phyloP scores from a whole-genome alignment of 2,797 vertebrate genomes.

The Fistularia tabacaria region DNA sequence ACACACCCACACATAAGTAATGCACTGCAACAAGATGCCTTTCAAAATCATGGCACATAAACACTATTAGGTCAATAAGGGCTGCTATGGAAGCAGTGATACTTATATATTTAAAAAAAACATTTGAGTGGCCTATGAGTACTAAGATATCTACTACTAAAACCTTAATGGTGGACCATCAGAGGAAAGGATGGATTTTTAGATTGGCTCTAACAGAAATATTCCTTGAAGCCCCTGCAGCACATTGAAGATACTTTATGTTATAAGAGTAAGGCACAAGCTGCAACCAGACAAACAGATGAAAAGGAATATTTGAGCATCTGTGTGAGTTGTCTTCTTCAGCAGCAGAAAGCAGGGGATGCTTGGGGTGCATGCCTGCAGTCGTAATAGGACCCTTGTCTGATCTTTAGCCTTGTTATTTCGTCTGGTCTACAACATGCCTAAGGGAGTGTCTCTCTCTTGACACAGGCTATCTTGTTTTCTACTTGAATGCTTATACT shows the following conservation, averaged over 20 bases:
- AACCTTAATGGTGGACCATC: constrained; percentile 27
- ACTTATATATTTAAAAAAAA: constrained; percentile 35
- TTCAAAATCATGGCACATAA: constrained; percentile 42
- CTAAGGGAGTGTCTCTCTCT: constrained; percentile 72
- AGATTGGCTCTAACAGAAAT: constrained; percentile 41
- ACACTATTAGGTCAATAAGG: constrained; percentile 20
- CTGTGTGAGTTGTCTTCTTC: constrained; percentile 62
- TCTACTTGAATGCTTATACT: constrained; percentile 81
- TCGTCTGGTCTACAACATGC: constrained; percentile 67
- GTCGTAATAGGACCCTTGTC: constrained; percentile 69
- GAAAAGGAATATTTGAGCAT: constrained; percentile 67
- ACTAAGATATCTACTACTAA: constrained; percentile 5
- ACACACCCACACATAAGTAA: constrained; percentile 48
- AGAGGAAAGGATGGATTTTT: constrained; percentile 37
- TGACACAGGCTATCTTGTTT: constrained; percentile 76
- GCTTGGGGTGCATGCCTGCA: constrained; percentile 62
- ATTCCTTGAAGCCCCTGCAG: constrained; percentile 55
- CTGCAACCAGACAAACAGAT: constrained; percentile 58
- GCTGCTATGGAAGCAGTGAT: constrained; percentile 27
- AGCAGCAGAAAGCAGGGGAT: constrained; percentile 31
- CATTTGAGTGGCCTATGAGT: constrained; percentile 23
- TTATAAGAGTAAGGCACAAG: constrained; percentile 47
- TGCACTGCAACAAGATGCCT: constrained; percentile 41
- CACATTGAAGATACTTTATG: constrained; percentile 47
- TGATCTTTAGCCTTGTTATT: constrained; percentile 75